phyloP scores from a whole-genome alignment of 2,113 vertebrate genomes.

The Ciconia stormi region DNA sequence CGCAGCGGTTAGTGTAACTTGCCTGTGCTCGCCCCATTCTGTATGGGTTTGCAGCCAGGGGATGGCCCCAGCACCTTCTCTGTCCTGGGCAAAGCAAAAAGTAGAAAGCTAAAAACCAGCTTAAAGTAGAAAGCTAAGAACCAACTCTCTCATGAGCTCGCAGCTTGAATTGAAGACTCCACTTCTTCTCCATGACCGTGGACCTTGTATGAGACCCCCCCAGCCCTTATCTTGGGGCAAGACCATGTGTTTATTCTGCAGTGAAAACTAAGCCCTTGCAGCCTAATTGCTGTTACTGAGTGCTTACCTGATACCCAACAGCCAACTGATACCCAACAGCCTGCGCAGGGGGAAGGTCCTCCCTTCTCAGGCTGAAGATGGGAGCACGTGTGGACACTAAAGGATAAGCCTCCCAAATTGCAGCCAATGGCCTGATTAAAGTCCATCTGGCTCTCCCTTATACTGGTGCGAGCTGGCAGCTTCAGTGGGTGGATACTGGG shows the following conservation, averaged over 20 bases:
- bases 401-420: background rate
- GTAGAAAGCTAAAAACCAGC: background rate
- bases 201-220: rapidly evolving
- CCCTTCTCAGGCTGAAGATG: background rate
- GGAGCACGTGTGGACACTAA: rapidly evolving
- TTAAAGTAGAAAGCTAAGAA: background rate
- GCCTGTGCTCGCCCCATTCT: rapidly evolving
- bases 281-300: background rate
- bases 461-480: background rate
- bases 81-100: background rate
- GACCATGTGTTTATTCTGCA: background rate
- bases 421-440: background rate
- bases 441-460: background rate
- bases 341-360: background rate
- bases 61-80: background rate
- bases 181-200: background rate
- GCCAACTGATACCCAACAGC: background rate
- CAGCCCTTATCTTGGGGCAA: background rate
- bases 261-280: background rate
- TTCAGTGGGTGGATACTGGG: background rate
- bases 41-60: background rate
- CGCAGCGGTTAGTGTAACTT: background rate
- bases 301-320: background rate
- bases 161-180: background rate
- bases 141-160: background rate